These are phyloP conservation scores for Paedocypris sp. DNA, from an alignment of 2,113 vertebrate species.

Conservation along the genomic window DNA sequence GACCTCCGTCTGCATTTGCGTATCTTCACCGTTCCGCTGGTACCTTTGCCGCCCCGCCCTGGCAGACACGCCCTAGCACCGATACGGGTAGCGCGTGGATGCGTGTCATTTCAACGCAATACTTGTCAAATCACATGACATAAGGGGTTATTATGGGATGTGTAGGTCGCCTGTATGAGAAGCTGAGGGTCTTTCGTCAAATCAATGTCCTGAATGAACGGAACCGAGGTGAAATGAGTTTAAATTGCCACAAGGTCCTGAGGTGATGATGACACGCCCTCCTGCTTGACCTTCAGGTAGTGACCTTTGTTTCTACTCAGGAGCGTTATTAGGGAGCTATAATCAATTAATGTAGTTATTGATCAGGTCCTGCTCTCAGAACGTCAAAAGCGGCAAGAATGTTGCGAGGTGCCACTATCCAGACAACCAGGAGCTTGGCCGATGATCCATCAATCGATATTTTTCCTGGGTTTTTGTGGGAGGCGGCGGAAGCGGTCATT, in stretches of 20 bases:
- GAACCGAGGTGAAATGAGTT: not conserved
- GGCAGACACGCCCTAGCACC: too few relatives aligned
- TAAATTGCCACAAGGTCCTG: not conserved
- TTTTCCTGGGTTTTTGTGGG: not conserved
- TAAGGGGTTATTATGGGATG: too few relatives aligned
- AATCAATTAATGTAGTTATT: too few relatives aligned
- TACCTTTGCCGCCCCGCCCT: too few relatives aligned
- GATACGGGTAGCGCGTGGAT: too few relatives aligned
- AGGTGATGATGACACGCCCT: too few relatives aligned
- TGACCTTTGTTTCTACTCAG: conserved; percentile 7
- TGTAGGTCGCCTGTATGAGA: too few relatives aligned
- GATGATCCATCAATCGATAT: not conserved
- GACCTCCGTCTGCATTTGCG: not conserved
- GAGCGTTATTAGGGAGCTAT: too few relatives aligned
- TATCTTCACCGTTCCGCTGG: not conserved
- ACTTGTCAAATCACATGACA: too few relatives aligned
- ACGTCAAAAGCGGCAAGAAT: not conserved
- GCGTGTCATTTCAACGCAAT: too few relatives aligned
- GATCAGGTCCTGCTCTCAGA: not conserved
- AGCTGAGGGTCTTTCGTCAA: too few relatives aligned
- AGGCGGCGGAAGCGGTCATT: not conserved
- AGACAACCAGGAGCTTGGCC: not conserved
- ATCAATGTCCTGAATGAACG: too few relatives aligned
- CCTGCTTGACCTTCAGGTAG: not conserved
- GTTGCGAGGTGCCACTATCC: not conserved